A percentile compares a stretch with the other conserved stretches of the same genome.
Evolutionary conservation across 2,888 invertebrate genomes (phyloP).

Genomic region (Rotaria macrura): DNA sequence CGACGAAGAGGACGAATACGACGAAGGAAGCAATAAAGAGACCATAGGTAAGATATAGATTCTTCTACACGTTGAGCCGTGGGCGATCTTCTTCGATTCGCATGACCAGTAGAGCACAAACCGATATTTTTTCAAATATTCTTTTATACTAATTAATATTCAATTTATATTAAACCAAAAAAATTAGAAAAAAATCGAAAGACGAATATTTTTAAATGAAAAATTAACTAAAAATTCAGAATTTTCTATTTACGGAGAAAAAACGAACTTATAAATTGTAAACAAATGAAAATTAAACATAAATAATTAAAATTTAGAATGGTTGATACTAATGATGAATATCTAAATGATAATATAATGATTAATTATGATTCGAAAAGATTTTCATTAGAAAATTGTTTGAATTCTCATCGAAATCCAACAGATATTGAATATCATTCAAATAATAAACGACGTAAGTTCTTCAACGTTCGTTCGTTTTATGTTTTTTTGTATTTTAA

Average conservation of each 20-base stretch:
- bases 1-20: neutral
- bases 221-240: neutral
- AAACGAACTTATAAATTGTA: too few species aligned
- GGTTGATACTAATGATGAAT: conserved; percentile 12
- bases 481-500: neutral
- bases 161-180: neutral
- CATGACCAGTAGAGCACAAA: conserved; percentile 1
- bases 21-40: neutral
- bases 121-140: neutral
- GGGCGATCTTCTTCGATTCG: conserved; percentile 15
- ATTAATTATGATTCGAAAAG: neutral
- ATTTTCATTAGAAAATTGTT: neutral
- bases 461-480: neutral
- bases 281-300: too few species aligned
- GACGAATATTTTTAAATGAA: neutral
- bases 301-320: neutral
- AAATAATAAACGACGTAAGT: neutral
- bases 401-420: neutral
- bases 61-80: conserved; percentile 9
- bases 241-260: too few species aligned
- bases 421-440: neutral
- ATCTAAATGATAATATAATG: neutral
- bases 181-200: neutral
- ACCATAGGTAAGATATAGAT: neutral
- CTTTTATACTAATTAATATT: neutral